These are phyloP conservation scores for Tachina lurida DNA, from an alignment of 2,888 invertebrate genomes.

Conservation along the genomic window DNA sequence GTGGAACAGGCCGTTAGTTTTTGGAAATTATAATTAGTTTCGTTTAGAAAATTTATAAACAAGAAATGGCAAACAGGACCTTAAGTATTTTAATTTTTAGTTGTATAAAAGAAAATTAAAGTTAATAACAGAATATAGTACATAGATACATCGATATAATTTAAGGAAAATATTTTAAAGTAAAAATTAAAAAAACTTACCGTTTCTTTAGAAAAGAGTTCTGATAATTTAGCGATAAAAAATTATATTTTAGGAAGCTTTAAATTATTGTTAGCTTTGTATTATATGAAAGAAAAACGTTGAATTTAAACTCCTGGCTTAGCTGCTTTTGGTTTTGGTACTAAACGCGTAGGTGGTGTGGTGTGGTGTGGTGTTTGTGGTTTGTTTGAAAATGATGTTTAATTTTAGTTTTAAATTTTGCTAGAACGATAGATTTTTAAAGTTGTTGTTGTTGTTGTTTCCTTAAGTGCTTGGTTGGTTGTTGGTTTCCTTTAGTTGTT, in stretches of 20 bases:
- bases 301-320: not conserved
- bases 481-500: conserved; percentile 36
- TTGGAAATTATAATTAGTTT: conserved; percentile 50
- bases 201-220: conserved; percentile 48
- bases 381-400: conserved; percentile 13
- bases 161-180: not conserved
- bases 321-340: conserved; percentile 1
- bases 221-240: not conserved
- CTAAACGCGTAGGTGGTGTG: not conserved
- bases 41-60: conserved; percentile 32
- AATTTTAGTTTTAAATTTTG: conserved; percentile 31
- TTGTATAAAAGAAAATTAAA: conserved; percentile 11
- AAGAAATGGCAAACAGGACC: conserved; percentile 68
- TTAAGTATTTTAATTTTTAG: conserved; percentile 56
- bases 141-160: not conserved
- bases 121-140: conserved; percentile 25
- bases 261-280: not conserved
- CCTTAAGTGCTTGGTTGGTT: conserved; percentile 32
- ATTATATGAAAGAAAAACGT: not conserved
- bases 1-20: too few relatives aligned
- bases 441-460: conserved; percentile 24
- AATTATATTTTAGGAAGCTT: not conserved
- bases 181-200: conserved; percentile 46
- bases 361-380: not conserved
- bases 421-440: conserved; percentile 14